Base-by-base conservation (phyloP, 2,888 invertebrate species). In the Tipula helvola region DNA sequence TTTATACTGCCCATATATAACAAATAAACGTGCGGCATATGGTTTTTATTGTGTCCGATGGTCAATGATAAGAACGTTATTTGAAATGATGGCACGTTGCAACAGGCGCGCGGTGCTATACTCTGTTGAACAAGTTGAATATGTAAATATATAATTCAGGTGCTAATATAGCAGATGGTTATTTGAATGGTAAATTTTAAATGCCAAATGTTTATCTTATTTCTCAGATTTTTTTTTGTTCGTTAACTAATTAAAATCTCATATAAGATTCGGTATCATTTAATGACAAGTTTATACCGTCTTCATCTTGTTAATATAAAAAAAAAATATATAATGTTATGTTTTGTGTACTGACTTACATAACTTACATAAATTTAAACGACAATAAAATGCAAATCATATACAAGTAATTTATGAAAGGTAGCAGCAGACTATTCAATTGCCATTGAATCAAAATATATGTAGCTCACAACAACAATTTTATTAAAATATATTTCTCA, bases 391-490 rank as follows among this genome's bases (percentile, higher is more conserved):
- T 71, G 71, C 71, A 71, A 71, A 71, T 71, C 71, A 28, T 71
- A 71, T 71, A 28, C 28, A 28, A 71, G 71, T 71, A 71, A 71
- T 71, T 71, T 71, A 71, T 71, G 71, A 71, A 71, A 71, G 71
- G 71, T 71, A 71, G 71, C 71, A 71, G 71, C 71, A 71, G 71
- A 71, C 71, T 71, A 71, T 71, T 71, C 71, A 71, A 71, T 71
- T 71, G 28, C 71, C 71, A 71, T 71, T 71, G 71, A 71, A 71
- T 71, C 71, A 71, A 71, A 18, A 71, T 71, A 28, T 28, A 28
- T 10, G 71, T 16, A 16, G 16, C 5, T 57, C 5, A 57, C 52
- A 57, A 16, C 52, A 57, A 16, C 52, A 57, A 16, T 7, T 16
- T 57, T 71, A 71, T 71, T 28, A 28, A 71, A 71, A 71, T 71